A percentile compares a stretch with the other conserved stretches of the same genome.
phyloP scores from a whole-genome alignment of 1,140 invertebrate genomes.

The Bombus difficillimus region DNA sequence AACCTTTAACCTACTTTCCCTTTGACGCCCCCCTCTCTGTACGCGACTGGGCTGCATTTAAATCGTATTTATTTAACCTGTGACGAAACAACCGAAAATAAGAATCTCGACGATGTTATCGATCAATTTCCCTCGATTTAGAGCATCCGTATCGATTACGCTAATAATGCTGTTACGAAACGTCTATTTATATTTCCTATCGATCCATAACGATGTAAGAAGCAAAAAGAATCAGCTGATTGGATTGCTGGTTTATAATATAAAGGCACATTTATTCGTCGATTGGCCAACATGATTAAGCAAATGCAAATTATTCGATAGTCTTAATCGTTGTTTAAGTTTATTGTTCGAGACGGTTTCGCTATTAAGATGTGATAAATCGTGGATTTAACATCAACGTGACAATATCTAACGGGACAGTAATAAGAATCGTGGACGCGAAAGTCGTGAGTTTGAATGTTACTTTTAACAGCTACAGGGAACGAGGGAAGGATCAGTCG shows the following conservation, averaged over 20 bases:
- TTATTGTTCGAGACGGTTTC: background rate
- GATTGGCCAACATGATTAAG: background rate
- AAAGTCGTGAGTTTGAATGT: background rate
- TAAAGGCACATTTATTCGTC: background rate
- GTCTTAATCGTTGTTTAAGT: background rate
- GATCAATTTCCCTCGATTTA: conserved; percentile 16
- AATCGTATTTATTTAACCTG: conserved; percentile 49
- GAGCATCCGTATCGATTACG: background rate
- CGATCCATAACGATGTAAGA: background rate
- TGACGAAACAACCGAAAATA: conserved; percentile 36
- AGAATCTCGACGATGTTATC: background rate
- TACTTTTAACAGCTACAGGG: background rate
- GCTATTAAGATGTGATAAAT: background rate
- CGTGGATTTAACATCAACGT: background rate
- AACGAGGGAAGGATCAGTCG: background rate
- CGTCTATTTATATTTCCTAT: background rate
- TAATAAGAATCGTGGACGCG: background rate
- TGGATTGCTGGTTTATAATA: background rate
- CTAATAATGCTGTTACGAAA: background rate
- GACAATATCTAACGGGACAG: background rate
- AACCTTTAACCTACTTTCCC: conserved; percentile 55
- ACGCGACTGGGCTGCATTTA: conserved; percentile 20
- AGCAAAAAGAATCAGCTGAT: background rate
- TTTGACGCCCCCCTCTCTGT: background rate
- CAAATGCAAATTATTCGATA: background rate